phyloP scores from a whole-genome alignment of 2,888 invertebrate genomes.

The Rhopalosiphum nymphaeae region DNA sequence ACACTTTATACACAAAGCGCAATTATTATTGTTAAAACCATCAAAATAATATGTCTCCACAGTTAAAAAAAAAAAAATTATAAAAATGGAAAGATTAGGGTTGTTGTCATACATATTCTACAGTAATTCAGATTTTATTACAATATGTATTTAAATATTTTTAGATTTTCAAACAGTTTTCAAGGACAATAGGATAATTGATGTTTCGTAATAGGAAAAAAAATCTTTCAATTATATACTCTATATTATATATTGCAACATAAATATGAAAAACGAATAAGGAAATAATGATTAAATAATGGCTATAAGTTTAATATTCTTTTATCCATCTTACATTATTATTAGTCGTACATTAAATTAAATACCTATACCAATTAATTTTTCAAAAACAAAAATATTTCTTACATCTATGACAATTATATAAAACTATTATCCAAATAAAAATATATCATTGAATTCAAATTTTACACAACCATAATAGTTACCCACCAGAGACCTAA shows the following conservation, averaged over 20 bases:
- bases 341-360: background rate
- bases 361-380: background rate
- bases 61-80: background rate
- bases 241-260: background rate
- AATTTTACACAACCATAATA: too few relatives aligned
- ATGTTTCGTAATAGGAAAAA: background rate
- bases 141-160: background rate
- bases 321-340: background rate
- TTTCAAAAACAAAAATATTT: background rate
- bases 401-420: background rate
- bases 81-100: background rate
- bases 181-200: background rate
- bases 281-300: background rate
- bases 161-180: background rate
- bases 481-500: too few relatives aligned
- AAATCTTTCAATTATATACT: background rate
- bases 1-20: background rate
- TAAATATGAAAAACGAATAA: background rate
- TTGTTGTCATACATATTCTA: background rate
- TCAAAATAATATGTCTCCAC: background rate
- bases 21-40: background rate
- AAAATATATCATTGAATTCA: background rate
- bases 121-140: background rate
- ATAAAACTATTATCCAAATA: background rate
- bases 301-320: background rate